A percentile compares a stretch with the other conserved stretches of the same genome.
Evolutionary conservation across 1,140 invertebrate genomes (phyloP).

Genomic region (Trialeurodes vaporariorum): DNA sequence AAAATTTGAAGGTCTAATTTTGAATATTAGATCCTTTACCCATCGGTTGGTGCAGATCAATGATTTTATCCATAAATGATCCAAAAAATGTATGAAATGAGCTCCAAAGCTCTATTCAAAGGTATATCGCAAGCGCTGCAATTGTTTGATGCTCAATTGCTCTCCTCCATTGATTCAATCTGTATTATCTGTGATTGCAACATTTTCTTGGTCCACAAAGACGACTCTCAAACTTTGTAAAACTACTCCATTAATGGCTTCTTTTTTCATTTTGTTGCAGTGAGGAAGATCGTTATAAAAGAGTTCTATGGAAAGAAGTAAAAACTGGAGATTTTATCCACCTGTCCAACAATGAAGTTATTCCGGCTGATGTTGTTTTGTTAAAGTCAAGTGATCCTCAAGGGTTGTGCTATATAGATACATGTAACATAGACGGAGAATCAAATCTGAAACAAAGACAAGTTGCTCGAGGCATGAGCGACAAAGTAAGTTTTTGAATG

Average conservation of each 20-base stretch:
- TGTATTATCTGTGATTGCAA: too few species aligned
- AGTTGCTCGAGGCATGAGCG: conserved; percentile 55
- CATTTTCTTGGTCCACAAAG: background rate
- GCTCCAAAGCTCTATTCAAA: too few species aligned
- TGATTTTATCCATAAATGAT: too few species aligned
- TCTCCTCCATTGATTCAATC: too few species aligned
- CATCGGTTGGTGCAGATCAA: too few species aligned
- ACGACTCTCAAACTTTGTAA: background rate
- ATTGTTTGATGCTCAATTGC: background rate
- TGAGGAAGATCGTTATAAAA: conserved; percentile 68
- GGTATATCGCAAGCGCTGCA: too few species aligned
- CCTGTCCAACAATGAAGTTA: conserved; percentile 89
- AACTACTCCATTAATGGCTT: conserved; percentile 5
- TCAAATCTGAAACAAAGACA: conserved; percentile 97
- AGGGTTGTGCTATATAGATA: conserved; percentile 94
- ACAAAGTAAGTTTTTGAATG: conserved; percentile 48
- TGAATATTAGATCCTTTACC: too few species aligned
- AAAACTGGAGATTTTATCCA: conserved; percentile 91
- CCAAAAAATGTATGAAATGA: too few species aligned
- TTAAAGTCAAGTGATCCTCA: conserved; percentile 81
- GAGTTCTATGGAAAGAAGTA: conserved; percentile 80
- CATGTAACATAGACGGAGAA: conserved; percentile 96
- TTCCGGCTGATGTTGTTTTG: conserved; percentile 90
- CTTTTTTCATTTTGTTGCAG: conserved; percentile 42
- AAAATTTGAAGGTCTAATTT: too few species aligned